Evolutionary conservation across 2,888 invertebrate species (phyloP).

Genomic region (Nomada ferruginata): DNA sequence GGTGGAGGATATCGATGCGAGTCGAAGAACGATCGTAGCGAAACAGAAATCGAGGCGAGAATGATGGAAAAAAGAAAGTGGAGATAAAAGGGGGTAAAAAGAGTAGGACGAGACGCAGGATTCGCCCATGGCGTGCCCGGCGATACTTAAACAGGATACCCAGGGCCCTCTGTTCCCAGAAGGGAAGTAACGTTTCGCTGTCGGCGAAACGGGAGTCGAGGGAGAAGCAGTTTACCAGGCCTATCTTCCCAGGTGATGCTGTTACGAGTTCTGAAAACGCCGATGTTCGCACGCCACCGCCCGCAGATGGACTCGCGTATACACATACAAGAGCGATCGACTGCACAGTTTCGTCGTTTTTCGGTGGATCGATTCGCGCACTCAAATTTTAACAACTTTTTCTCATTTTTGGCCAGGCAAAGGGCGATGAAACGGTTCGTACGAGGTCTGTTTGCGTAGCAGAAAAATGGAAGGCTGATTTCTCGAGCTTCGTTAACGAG

Average conservation of each 20-base stretch:
- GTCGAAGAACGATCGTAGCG: neutral
- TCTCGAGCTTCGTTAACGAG: slow-evolving; percentile 26
- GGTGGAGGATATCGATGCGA: too few species aligned
- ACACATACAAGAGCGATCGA: slow-evolving; percentile 30
- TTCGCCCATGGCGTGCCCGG: slow-evolving; percentile 80
- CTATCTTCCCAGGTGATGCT: slow-evolving; percentile 74
- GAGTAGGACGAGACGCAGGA: slow-evolving; percentile 72
- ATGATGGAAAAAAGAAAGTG: neutral
- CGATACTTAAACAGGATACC: slow-evolving; percentile 78
- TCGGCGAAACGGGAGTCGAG: slow-evolving; percentile 74
- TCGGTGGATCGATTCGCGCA: slow-evolving; percentile 4
- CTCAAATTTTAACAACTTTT: neutral
- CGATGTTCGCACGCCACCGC: slow-evolving; percentile 73
- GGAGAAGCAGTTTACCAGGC: slow-evolving; percentile 48
- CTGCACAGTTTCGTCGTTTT: neutral
- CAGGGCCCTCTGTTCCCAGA: slow-evolving; percentile 75
- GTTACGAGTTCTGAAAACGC: slow-evolving; percentile 73
- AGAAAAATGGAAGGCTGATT: slow-evolving; percentile 22
- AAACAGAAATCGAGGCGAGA: neutral
- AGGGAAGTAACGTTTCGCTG: slow-evolving; percentile 75
- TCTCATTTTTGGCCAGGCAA: neutral
- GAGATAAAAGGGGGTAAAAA: slow-evolving; percentile 37
- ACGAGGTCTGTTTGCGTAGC: slow-evolving; percentile 15
- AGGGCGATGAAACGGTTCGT: slow-evolving; percentile 1
- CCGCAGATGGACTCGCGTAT: slow-evolving; percentile 36